These are phyloP conservation scores for Danio albolineatus DNA, from an alignment of 2,797 vertebrate genomes.

Conservation along the genomic window DNA sequence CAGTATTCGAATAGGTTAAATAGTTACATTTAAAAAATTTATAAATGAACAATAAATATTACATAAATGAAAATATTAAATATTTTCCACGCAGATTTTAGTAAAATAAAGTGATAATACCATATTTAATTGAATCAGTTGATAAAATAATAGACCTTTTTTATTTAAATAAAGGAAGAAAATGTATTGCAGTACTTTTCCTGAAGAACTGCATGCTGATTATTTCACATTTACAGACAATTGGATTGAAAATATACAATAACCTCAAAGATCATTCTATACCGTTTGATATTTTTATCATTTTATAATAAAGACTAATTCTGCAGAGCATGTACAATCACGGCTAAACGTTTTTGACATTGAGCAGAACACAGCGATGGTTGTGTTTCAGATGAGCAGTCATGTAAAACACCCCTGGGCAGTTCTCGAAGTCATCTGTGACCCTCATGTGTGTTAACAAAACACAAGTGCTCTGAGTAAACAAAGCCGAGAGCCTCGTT, in stretches of 20 bases:
- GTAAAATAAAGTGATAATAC: no score
- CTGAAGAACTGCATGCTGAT: not conserved
- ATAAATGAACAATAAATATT: no score
- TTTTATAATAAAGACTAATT: not conserved
- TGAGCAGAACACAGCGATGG: not conserved
- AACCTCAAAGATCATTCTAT: not conserved
- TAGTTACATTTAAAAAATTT: no score
- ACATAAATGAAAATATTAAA: no score
- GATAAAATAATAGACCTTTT: no score
- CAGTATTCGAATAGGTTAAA: no score
- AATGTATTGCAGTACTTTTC: no score
- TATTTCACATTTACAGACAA: not conserved
- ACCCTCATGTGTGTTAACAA: conserved; percentile 15
- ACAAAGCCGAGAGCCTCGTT: not conserved
- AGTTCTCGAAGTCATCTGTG: not conserved
- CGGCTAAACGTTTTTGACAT: not conserved
- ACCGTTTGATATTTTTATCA: not conserved
- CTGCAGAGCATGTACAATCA: not conserved
- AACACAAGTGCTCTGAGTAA: conserved; percentile 27
- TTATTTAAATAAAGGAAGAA: no score
- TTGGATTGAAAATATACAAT: not conserved
- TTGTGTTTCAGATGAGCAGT: not conserved
- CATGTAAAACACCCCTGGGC: not conserved
- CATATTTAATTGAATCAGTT: no score
- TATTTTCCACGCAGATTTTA: no score